Percentiles rank a stretch among this genome's conserved stretches.
Evolutionary conservation across 2,113 vertebrate genomes (phyloP).

Genomic region (Notarius lentiginosus): DNA sequence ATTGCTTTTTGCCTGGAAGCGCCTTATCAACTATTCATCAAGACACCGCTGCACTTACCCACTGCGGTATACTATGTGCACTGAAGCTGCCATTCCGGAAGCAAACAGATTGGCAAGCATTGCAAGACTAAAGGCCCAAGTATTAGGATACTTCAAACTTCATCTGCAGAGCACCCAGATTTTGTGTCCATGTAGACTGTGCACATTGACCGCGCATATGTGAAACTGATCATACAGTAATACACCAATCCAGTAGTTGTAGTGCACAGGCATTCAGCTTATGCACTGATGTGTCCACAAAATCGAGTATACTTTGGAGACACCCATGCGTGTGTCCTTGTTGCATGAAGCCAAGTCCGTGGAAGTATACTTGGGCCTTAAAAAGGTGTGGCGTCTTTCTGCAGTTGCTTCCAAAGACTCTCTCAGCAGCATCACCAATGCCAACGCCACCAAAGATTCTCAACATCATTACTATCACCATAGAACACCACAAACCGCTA

Average conservation of each 20-base stretch:
- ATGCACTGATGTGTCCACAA: too few relatives aligned
- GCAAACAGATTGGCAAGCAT: constrained; percentile 45
- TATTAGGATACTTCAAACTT: too few relatives aligned
- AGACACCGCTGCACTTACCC: constrained; percentile 40
- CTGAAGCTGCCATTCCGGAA: constrained; percentile 30
- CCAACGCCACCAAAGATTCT: neutral
- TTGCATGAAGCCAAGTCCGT: too few relatives aligned
- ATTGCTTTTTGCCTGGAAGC: constrained; percentile 50
- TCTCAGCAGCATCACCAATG: neutral
- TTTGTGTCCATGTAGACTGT: too few relatives aligned
- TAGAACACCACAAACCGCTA: neutral
- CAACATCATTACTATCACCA: neutral
- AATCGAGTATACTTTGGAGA: too few relatives aligned
- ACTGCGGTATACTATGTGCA: constrained; percentile 47
- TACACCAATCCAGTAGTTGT: too few relatives aligned
- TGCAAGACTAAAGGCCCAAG: constrained; percentile 41
- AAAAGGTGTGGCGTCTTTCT: constrained; percentile 55
- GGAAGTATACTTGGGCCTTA: too few relatives aligned
- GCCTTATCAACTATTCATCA: constrained; percentile 59
- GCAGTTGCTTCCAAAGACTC: constrained; percentile 37
- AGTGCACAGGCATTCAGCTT: too few relatives aligned
- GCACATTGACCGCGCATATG: too few relatives aligned
- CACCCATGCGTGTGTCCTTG: too few relatives aligned
- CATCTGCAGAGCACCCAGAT: too few relatives aligned
- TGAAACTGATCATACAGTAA: too few relatives aligned